These are phyloP conservation scores for Batillaria attramentaria DNA, from an alignment of 1,140 invertebrate species.

Conservation along the genomic window DNA sequence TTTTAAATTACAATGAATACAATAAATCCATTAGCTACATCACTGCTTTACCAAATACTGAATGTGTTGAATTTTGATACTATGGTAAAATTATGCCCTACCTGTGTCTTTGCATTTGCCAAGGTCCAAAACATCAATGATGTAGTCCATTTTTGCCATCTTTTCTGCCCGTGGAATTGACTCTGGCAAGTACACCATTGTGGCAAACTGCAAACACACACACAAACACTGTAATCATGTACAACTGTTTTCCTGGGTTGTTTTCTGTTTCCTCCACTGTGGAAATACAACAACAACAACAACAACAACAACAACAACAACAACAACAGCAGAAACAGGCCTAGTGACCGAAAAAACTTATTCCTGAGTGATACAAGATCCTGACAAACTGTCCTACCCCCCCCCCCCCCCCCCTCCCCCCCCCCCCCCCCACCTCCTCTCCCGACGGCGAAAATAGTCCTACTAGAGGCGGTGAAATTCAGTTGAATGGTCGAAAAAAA, in stretches of 20 bases:
- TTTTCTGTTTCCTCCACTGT: too few relatives aligned
- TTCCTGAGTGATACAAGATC: too few relatives aligned
- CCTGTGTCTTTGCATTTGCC: conserved; percentile 84
- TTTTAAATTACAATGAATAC: background rate
- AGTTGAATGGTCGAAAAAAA: too few relatives aligned
- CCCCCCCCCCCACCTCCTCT: too few relatives aligned
- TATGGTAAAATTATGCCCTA: too few relatives aligned
- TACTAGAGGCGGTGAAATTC: too few relatives aligned
- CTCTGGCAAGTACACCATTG: conserved; percentile 83
- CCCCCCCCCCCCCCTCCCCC: too few relatives aligned
- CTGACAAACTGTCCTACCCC: too few relatives aligned
- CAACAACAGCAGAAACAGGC: background rate
- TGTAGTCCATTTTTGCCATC: conserved; percentile 85
- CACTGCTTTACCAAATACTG: background rate
- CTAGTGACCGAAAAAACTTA: too few relatives aligned
- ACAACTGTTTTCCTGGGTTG: background rate
- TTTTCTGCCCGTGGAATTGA: conserved; percentile 82
- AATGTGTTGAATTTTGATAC: too few relatives aligned
- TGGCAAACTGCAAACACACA: conserved; percentile 77
- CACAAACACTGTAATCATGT: conserved; percentile 19
- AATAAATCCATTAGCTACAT: background rate
- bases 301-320: background rate
- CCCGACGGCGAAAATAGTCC: too few relatives aligned
- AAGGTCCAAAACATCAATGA: conserved; percentile 85
- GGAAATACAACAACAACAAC: background rate